Evolutionary conservation across 1,140 invertebrate species (phyloP), one percentile per base, ranked within the genome.

Genomic region (Armadillidium nasatum): DNA sequence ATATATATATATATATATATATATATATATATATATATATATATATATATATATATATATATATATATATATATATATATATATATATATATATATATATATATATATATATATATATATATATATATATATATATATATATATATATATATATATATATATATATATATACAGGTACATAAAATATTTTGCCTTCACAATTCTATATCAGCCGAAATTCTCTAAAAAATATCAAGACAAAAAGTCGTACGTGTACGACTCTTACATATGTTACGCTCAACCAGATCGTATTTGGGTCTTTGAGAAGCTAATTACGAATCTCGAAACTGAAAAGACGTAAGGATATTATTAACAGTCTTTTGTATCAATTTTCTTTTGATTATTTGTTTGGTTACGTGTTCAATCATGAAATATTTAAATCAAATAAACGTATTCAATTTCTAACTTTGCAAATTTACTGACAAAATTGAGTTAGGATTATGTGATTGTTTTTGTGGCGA

Each of bases 221-320:
- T 4, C 43, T 1, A 75, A 75, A 33, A 50, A 72, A 10, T 73
- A 75, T 21, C 9, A 10, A 7, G 73, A 75, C 60, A 22, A 71
- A 13, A 2, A 19, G 1, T 1, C 1, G 3, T 78, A 78, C 46
- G 50, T 72, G 0, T 78, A 78, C 60, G 77, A 78, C 60, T 75
- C 44, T 33, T 78, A 75, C 60, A 66, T 78, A 50, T 78, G 77
- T 21, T 78, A 75, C 73, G 74, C 77, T 54, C 73, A 78, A 60
- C 10, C 69, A 9, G 77, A 78, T 54, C 69, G 77, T 0, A 72
- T 71, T 72, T 78, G 76, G 76, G 69, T 78, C 33, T 74, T 78
- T 69, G 76, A 78, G 69, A 72, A 78, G 22, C 76, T 78, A 10
- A 13, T 78, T 19, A 10, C 13, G 21, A 78, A 74, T 21, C 76